phyloP scores from a whole-genome alignment of 53 echinoderm and acorn worm genomes.

The Glandiceps talaboti region DNA sequence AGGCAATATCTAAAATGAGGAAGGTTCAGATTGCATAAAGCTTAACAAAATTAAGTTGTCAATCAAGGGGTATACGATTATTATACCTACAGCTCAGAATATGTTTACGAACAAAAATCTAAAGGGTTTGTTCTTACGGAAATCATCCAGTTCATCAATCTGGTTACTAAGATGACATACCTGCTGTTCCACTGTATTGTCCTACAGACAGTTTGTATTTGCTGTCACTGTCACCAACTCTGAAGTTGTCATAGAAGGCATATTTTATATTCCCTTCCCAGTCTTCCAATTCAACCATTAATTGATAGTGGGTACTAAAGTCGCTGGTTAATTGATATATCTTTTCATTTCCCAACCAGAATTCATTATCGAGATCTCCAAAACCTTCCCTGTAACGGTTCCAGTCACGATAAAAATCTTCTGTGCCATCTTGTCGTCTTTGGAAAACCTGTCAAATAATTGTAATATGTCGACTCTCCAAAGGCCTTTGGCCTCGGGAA shows the following conservation, averaged over 20 bases:
- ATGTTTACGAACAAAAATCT: no score
- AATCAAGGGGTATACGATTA: no score
- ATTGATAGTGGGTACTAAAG: conserved; percentile 21
- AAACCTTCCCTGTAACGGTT: conserved; percentile 43
- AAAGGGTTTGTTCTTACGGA: no score
- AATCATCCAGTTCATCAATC: no score
- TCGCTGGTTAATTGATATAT: conserved; percentile 34
- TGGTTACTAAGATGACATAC: conserved; percentile 28
- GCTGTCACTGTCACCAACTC: conserved; percentile 34
- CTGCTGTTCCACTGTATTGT: conserved; percentile 44
- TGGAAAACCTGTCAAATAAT: conserved; percentile 36
- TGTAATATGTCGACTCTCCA: no score
- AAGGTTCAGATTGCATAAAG: no score
- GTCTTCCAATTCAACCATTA: conserved; percentile 39
- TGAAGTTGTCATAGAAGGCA: conserved; percentile 49
- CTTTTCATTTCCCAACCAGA: conserved; percentile 63
- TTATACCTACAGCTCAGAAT: no score
- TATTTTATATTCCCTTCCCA: conserved; percentile 27
- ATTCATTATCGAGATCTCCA: conserved; percentile 45
- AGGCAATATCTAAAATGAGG: no score
- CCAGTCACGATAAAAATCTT: conserved; percentile 40
- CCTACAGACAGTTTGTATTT: conserved; percentile 50
- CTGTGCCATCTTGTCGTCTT: conserved; percentile 40
- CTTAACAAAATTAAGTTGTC: no score
- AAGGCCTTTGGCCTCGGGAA: no score